These are phyloP conservation scores for Dicycla oo DNA, from an alignment of 2,888 invertebrate species.

Conservation along the genomic window DNA sequence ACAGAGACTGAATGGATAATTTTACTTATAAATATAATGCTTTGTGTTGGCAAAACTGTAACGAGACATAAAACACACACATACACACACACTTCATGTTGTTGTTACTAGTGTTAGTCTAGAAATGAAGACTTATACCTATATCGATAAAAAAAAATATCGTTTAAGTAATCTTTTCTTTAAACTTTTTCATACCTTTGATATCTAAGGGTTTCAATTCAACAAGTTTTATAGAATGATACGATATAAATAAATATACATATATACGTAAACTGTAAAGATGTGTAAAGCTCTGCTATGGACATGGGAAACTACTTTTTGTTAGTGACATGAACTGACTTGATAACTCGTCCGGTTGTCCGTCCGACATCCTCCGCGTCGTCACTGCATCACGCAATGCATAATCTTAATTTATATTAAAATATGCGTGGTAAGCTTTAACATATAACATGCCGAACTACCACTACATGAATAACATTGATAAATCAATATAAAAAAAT, in stretches of 20 bases:
- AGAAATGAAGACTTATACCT: background rate
- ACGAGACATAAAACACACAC: background rate
- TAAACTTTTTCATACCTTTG: too few relatives aligned
- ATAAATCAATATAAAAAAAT: slow-evolving; percentile 36
- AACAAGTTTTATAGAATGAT: background rate
- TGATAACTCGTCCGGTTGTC: slow-evolving; percentile 48
- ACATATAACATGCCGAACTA: slow-evolving; percentile 19
- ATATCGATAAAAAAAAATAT: background rate
- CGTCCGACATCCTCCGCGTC: slow-evolving; percentile 22
- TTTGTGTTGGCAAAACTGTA: background rate
- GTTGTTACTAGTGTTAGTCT: background rate
- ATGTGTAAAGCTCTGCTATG: slow-evolving; percentile 46
- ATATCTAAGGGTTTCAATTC: background rate
- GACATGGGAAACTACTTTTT: slow-evolving; percentile 57
- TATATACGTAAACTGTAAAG: slow-evolving; percentile 21
- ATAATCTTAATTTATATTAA: slow-evolving; percentile 50
- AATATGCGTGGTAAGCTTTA: slow-evolving; percentile 48
- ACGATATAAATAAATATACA: slow-evolving; percentile 22
- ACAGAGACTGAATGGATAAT: slow-evolving; percentile 25
- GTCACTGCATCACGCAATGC: slow-evolving; percentile 51
- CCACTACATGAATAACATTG: slow-evolving; percentile 14
- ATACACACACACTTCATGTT: too few relatives aligned
- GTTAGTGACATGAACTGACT: slow-evolving; percentile 52
- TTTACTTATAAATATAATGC: slow-evolving; percentile 6
- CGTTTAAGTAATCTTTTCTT: background rate